Evolutionary conservation across 2,888 invertebrate genomes (phyloP), one percentile per base, ranked within the genome.

Genomic region (Cataglyphis albicans): DNA sequence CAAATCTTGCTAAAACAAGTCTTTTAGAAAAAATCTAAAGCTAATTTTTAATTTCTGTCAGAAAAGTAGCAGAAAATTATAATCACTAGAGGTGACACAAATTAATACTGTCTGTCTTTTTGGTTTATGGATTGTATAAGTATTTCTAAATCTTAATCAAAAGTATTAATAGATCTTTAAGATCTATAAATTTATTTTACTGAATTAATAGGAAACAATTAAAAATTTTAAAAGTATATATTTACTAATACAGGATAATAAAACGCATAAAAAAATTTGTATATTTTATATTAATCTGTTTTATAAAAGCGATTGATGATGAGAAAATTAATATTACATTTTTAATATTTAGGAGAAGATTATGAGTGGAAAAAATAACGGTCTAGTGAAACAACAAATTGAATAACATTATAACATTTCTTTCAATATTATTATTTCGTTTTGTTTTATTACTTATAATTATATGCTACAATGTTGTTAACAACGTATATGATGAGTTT

Each of bases 401-500:
- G 9, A 18, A 57, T 59, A 68, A 78, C 67, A 44, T 78, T 78
- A 68, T 78, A 78, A 78, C 68, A 78, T 78, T 68, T 78, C 59
- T 78, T n/a, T n/a, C n/a, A 78, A 35, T 52, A 52, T 78, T 64
- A 75, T 48, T 68, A 55, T 68, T 78, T 59, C 44, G 57, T 59
- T 52, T 76, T 76, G 52, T 76, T 41, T 78, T 78, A 76, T 65
- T 76, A 78, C 59, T 59, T 78, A 78, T 68, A 78, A 78, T 78
- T 78, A 59, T 78, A 67, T 78, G 59, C 68, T 78, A 78, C 57
- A 68, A 78, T 78, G 68, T 78, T 78, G 32, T 78, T 78, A 78
- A 78, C 78, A 78, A 78, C 68, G 59, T 78, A 68, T 68, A 78
- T 78, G 78, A 78, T 68, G 67, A 78, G 44, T 78, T 70, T 78